Conservation (phyloP, 2,113 vertebrate genomes). For the Sturnira hondurensis region DNA sequence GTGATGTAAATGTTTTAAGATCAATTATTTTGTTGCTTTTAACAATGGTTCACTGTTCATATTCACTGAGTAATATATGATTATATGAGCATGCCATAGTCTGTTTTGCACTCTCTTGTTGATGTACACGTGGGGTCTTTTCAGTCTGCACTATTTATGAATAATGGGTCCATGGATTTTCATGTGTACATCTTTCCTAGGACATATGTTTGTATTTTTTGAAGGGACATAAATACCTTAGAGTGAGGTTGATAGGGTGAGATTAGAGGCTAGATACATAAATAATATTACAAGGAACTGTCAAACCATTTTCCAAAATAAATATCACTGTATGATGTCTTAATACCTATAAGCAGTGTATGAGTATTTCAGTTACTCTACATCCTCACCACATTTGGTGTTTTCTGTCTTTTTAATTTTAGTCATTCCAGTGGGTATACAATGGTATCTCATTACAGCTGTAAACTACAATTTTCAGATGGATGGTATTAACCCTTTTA, state of each 20-base stretch:
- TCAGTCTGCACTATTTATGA: not conserved
- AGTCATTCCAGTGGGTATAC: not conserved
- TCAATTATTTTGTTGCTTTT: not conserved
- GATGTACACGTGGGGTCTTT: not conserved
- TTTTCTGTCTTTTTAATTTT: not conserved
- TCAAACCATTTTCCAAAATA: not conserved
- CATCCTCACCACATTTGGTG: not conserved
- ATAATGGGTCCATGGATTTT: not conserved
- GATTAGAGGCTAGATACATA: not conserved
- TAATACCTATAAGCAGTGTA: not conserved
- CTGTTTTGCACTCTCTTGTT: not conserved
- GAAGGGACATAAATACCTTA: not conserved
- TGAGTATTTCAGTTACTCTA: not conserved
- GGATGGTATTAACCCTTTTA: not conserved
- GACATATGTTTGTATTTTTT: not conserved
- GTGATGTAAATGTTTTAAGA: not conserved
- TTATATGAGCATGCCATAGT: not conserved
- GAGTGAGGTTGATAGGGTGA: not conserved
- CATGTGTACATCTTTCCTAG: not conserved
- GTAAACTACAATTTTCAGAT: not conserved
- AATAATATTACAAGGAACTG: not conserved
- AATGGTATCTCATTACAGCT: not conserved
- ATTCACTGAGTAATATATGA: not conserved
- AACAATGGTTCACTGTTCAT: not conserved
- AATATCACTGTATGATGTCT: not conserved